Percentiles rank a stretch among this genome's conserved stretches.
Conservation (phyloP, 2,888 invertebrate species). For the Parasteatoda lunata region DNA sequence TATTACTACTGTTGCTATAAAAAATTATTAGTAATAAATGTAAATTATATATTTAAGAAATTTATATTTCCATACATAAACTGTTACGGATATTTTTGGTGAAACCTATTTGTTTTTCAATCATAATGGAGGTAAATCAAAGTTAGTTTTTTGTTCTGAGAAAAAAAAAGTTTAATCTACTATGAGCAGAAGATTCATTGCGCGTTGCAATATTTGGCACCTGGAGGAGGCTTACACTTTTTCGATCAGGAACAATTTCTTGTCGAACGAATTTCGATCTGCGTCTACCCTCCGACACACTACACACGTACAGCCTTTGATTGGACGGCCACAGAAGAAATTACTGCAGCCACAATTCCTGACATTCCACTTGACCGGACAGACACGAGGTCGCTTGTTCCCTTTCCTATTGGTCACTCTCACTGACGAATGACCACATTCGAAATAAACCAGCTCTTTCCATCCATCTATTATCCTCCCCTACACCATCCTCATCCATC, state of each 20-base stretch:
- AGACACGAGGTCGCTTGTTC: conserved; percentile 44
- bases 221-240: neutral
- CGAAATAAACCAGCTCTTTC: conserved; percentile 63
- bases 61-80: too few relatives aligned
- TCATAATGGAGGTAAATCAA: too few relatives aligned
- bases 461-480: conserved; percentile 55
- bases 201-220: conserved; percentile 5
- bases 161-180: neutral
- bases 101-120: too few relatives aligned
- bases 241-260: conserved; percentile 20
- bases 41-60: too few relatives aligned
- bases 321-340: conserved; percentile 68
- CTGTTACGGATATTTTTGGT: too few relatives aligned
- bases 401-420: conserved; percentile 62
- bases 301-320: conserved; percentile 51
- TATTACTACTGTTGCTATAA: too few relatives aligned
- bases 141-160: too few relatives aligned
- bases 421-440: conserved; percentile 67
- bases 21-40: too few relatives aligned
- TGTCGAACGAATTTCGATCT: conserved; percentile 36
- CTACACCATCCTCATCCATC: conserved; percentile 9
- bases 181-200: neutral
- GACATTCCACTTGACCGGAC: conserved; percentile 67
- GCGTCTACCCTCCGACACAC: conserved; percentile 29
- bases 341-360: conserved; percentile 68